Evolutionary conservation across 2,888 invertebrate species (phyloP).

Genomic region (Drosophila yooni): DNA sequence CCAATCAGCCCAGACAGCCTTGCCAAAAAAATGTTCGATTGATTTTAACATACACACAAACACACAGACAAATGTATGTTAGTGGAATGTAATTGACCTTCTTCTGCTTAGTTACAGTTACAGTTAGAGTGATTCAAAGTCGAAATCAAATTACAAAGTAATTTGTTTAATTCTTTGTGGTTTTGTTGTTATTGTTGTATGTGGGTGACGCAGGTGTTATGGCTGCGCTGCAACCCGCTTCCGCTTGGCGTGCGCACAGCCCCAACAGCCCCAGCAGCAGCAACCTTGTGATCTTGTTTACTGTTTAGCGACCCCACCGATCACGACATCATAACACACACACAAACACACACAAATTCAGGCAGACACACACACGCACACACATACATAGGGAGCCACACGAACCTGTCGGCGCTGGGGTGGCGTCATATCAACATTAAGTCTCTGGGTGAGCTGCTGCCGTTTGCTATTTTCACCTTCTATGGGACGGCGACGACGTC

Average conservation of each 20-base stretch:
- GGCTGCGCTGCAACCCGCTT: constrained; percentile 59
- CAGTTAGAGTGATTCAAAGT: constrained; percentile 34
- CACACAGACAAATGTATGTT: neutral
- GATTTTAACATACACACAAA: constrained; percentile 42
- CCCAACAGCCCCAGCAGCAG: constrained; percentile 48
- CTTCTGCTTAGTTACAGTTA: constrained; percentile 59
- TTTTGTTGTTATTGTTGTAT: constrained; percentile 10
- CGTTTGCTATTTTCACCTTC: constrained; percentile 76
- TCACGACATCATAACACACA: constrained; percentile 56
- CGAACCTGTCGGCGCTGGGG: constrained; percentile 74
- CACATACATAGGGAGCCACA: constrained; percentile 11
- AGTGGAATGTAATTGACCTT: constrained; percentile 59
- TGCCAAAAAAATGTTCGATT: constrained; percentile 55
- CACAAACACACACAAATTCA: constrained; percentile 12
- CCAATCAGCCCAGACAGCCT: constrained; percentile 58
- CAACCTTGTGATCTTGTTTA: constrained; percentile 82
- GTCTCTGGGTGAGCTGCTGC: constrained; percentile 59
- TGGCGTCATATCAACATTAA: constrained; percentile 73
- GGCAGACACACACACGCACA: constrained; percentile 12
- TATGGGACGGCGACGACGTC: constrained; percentile 58
- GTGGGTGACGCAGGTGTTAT: constrained; percentile 61
- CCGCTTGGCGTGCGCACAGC: constrained; percentile 79
- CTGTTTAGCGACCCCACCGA: constrained; percentile 77
- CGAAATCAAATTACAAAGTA: constrained; percentile 29
- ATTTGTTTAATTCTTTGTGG: constrained; percentile 42